Evolutionary conservation across 1,140 invertebrate species (phyloP).

Genomic region (Aphis craccivora): DNA sequence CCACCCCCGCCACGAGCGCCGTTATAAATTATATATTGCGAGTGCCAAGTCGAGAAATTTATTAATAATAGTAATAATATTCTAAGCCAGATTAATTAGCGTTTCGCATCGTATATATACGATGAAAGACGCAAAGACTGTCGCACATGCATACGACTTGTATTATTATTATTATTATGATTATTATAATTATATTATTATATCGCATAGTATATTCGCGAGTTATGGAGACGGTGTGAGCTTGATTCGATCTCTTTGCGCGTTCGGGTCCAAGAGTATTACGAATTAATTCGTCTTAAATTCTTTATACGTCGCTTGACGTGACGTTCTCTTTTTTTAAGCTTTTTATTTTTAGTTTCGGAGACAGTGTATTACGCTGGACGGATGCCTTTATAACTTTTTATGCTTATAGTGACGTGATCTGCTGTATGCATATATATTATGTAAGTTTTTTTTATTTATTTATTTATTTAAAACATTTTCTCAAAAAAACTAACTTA

Average conservation of each 20-base stretch:
- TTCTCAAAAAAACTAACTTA: neutral
- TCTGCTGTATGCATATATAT: neutral
- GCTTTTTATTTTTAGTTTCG: neutral
- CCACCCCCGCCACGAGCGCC: neutral
- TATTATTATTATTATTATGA: neutral
- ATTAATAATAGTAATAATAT: conserved; percentile 16
- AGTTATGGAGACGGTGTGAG: neutral
- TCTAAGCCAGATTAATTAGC: conserved; percentile 5
- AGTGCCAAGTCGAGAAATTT: conserved; percentile 14
- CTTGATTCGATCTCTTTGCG: neutral
- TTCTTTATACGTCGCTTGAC: neutral
- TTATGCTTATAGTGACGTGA: neutral
- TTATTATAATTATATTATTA: too few relatives aligned
- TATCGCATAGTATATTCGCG: neutral
- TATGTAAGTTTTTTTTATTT: neutral
- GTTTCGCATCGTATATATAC: neutral
- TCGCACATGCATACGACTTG: neutral
- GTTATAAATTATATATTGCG: neutral
- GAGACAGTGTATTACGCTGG: neutral
- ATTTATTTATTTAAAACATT: conserved; percentile 20
- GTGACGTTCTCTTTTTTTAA: neutral
- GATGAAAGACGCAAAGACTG: neutral
- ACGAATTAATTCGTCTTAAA: neutral
- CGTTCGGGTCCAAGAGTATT: neutral
- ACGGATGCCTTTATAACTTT: conserved; percentile 9